Evolutionary conservation across 2,797 vertebrate species (phyloP), one percentile per base, ranked within the genome.

Genomic region (Urophycis tenuis): DNA sequence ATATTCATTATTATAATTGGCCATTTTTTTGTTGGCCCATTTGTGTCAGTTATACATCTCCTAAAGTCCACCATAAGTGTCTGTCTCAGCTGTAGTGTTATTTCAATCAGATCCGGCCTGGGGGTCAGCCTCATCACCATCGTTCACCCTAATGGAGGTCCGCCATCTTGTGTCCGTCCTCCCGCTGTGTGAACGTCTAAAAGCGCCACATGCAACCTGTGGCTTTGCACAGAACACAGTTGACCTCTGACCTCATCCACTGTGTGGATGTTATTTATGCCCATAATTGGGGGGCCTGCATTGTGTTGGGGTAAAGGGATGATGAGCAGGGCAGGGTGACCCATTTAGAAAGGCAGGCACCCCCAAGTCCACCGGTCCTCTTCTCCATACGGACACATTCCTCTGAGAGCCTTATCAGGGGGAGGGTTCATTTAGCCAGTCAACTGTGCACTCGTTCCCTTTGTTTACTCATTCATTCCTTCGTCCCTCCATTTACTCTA

Each of bases 201-300:
- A 17, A 67, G 60, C n/a, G 8, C 22, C 9, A 6, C 22, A 78
- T 75, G 82, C 78, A 83, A 88, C 80, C 85, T 84, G 73, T 12
- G 81, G 71, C 71, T 73, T 34, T 39, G 35, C n/a, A 15, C 72
- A 76, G 77, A 72, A 87, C 78, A 85, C 79, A 87, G 81, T 90
- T 91, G 88, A 92, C 88, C 79, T 83, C 87, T 89, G 87, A 89
- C 88, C 90, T 87, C 79, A 76, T 85, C 84, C 84, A 80, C 82
- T 83, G 80, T 86, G 83, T 88, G 81, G 89, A 89, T 88, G 86
- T 88, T 89, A 91, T 92, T 91, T 89, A 91, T 89, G 90, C 85
- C 84, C 81, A 86, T 91, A 92, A 92, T 91, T 92, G 88, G 82
- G 82, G 49, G 49, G 49, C 49, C 19, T 12, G 32, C 29, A 78